Conservation (phyloP, 2,888 invertebrate species). For the Phragmatobia fuliginosa region DNA sequence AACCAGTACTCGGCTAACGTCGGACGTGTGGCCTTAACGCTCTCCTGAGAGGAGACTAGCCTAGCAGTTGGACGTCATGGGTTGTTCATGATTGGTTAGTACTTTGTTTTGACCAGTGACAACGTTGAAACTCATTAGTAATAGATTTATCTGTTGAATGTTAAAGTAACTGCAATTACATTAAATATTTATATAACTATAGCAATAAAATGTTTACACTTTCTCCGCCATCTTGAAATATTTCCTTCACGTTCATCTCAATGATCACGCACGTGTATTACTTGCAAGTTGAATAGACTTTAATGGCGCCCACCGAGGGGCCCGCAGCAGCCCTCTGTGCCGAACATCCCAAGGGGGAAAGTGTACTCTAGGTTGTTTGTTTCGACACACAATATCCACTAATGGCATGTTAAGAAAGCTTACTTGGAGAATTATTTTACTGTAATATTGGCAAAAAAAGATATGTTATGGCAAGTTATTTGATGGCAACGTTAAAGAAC, state of each 20-base stretch:
- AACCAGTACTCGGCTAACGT: no score
- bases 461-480: no score
- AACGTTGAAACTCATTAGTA: no score
- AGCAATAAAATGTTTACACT: not conserved
- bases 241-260: conserved; percentile 1
- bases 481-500: not conserved
- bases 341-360: not conserved
- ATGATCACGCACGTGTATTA: not conserved
- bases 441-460: not conserved
- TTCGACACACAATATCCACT: conserved; percentile 3
- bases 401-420: not conserved
- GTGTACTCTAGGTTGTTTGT: not conserved
- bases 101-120: no score
- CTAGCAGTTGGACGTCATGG: no score
- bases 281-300: conserved; percentile 30
- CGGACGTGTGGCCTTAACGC: no score
- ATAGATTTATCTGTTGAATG: no score
- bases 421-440: not conserved
- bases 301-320: conserved; percentile 53
- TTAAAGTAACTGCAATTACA: no score
- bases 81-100: no score
- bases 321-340: not conserved
- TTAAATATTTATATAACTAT: no score
- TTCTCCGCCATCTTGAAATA: not conserved
- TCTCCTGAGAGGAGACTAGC: no score